Evolutionary conservation across 2,888 invertebrate genomes (phyloP).

Genomic region (Oasisia sp.): DNA sequence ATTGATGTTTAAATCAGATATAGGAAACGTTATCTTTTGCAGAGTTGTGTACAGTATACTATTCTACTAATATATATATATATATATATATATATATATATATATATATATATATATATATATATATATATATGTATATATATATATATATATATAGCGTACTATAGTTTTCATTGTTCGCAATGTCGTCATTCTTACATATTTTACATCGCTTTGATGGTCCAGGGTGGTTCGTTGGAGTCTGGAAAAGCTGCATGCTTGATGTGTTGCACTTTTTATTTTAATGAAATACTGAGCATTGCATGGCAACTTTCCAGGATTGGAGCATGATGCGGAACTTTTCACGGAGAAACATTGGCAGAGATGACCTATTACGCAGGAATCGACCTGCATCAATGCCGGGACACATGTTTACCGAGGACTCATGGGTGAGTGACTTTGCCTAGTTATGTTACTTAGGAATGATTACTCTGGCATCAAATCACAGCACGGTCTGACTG

Average conservation of each 20-base stretch:
- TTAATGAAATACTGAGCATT: not conserved
- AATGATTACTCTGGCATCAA: not conserved
- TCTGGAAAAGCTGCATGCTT: not conserved
- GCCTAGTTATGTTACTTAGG: not conserved
- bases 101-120: too few relatives aligned
- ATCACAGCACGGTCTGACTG: not conserved
- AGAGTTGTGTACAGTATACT: too few relatives aligned
- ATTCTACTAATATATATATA: too few relatives aligned
- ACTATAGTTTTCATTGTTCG: too few relatives aligned
- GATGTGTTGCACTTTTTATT: not conserved
- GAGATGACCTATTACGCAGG: not conserved
- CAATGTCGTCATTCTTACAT: too few relatives aligned
- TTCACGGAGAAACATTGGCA: not conserved
- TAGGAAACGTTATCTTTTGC: too few relatives aligned
- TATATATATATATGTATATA: too few relatives aligned
- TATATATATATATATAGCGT: too few relatives aligned
- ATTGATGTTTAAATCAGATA: too few relatives aligned
- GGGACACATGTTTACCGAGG: not conserved
- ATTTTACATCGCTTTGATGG: too few relatives aligned
- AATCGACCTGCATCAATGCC: not conserved
- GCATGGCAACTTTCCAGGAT: not conserved
- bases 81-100: too few relatives aligned
- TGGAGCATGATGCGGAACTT: slow-evolving; percentile 17
- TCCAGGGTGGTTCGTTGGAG: too few relatives aligned
- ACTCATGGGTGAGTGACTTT: not conserved